Percentiles rank a stretch among this genome's conserved stretches.
Evolutionary conservation across 2,797 vertebrate species (phyloP).

Genomic region (Thamnophis elegans): DNA sequence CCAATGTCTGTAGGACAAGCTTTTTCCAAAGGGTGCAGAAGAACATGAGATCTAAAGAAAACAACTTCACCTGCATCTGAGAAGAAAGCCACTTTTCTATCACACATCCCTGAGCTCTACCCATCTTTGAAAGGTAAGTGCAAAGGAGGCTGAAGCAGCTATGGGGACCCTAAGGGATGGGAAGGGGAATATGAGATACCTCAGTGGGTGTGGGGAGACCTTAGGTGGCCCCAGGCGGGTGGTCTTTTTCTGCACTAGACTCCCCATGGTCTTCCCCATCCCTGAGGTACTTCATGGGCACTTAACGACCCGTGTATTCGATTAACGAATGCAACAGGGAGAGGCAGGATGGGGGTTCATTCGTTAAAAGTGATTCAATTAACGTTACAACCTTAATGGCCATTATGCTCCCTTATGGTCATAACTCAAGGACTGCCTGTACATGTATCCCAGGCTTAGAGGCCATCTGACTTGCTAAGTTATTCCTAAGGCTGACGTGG

Average conservation of each 20-base stretch:
- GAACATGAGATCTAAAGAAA: not conserved
- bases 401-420: not conserved
- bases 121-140: not conserved
- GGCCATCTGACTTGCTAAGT: not conserved
- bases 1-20: not conserved
- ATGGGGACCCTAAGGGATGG: not conserved
- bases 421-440: not conserved
- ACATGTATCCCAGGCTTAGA: not conserved
- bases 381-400: not conserved
- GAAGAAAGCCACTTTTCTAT: not conserved
- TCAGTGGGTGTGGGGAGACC: not conserved
- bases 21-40: not conserved
- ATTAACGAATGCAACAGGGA: not conserved
- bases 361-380: not conserved
- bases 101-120: not conserved
- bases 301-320: fast-evolving
- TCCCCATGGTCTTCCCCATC: not conserved
- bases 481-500: not conserved
- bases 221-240: not conserved
- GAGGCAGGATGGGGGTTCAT: not conserved
- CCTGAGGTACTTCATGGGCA: not conserved
- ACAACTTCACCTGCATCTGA: not conserved
- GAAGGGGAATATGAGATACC: not conserved
- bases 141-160: not conserved
- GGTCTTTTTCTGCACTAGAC: not conserved